Evolutionary conservation across 1,140 invertebrate genomes (phyloP), one percentile per base, ranked within the genome.

Genomic region (Drosophila sechellia): DNA sequence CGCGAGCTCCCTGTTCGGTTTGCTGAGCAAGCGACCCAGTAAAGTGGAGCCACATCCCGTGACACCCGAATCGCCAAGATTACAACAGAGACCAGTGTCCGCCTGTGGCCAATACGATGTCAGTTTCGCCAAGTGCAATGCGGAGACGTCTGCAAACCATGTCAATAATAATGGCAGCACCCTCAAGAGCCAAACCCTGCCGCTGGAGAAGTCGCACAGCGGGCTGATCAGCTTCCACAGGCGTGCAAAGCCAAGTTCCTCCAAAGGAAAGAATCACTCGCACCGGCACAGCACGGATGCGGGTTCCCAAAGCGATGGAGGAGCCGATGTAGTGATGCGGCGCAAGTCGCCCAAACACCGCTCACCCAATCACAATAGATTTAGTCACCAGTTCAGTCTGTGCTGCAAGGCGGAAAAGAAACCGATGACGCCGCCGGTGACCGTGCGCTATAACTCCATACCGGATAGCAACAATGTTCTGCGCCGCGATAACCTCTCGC

Each of bases 401-500:
- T 92, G 91, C 57, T 92, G 91, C 50, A 91, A 89, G 57, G 87
- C 84, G 0, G 90, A 92, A 22, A 90, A 90, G 70, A 92, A 92
- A 27, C 91, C 86, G 0, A 55, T 83, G 45, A 91, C 91, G 10
- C 91, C 91, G 10, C 91, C 91, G n/a, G 90, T 92, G 11, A 81
- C 90, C 0, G 91, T 92, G 22, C 90, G 91, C 5, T 92, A 92
- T 37, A 92, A 92, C 73, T 92, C 91, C n/a, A 73, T 92, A 64
- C 86, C 90, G n/a, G 91, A 91, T 57, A 74, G 63, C 42, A 64
- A 53, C 37, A 87, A 61, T n/a, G 63, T 83, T 17, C 35, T 91
- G 5, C 56, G 78, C 13, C 78, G 80, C 5, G 83, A 92, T 15
- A 92, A 91, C 25, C 78, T 91, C 12, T 90, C 87, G 11, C 43